Evolutionary conservation across 2,888 invertebrate species (phyloP).

Genomic region (Pristionchus arcanus): DNA sequence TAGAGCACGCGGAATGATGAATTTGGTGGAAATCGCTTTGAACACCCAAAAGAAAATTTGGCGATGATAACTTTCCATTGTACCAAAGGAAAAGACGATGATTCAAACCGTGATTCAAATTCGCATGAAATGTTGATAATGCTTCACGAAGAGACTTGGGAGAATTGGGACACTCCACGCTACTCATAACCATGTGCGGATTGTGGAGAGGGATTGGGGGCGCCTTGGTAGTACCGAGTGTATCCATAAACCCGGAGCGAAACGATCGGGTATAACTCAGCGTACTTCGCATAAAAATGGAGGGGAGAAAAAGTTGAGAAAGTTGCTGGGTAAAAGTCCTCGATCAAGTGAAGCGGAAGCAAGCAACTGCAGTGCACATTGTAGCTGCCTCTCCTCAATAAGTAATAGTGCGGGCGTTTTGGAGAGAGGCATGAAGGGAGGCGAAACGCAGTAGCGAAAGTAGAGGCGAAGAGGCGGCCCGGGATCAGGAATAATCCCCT

Average conservation of each 20-base stretch:
- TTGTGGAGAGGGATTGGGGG: not conserved
- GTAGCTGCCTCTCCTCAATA: not conserved
- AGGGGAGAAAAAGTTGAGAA: not conserved
- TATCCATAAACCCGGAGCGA: not conserved
- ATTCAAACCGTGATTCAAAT: no score
- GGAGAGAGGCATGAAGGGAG: not conserved
- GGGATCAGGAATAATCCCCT: slow-evolving; percentile 30
- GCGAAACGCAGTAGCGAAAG: not conserved
- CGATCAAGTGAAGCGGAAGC: not conserved
- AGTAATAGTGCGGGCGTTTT: slow-evolving; percentile 18
- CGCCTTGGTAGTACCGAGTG: not conserved
- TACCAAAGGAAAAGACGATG: no score
- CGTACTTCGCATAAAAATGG: not conserved
- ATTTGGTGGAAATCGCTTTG: no score
- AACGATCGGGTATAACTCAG: not conserved
- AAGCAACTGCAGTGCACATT: not conserved
- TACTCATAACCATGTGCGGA: not conserved
- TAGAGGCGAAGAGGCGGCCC: not conserved
- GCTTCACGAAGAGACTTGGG: no score
- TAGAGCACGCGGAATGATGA: not conserved
- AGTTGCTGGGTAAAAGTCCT: slow-evolving; percentile 25
- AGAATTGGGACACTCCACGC: not conserved
- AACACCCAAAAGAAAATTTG: no score
- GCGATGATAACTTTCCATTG: no score
- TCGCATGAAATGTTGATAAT: no score